Conservation (phyloP, 2,888 invertebrate species). For the Carterocephalus palaemon region DNA sequence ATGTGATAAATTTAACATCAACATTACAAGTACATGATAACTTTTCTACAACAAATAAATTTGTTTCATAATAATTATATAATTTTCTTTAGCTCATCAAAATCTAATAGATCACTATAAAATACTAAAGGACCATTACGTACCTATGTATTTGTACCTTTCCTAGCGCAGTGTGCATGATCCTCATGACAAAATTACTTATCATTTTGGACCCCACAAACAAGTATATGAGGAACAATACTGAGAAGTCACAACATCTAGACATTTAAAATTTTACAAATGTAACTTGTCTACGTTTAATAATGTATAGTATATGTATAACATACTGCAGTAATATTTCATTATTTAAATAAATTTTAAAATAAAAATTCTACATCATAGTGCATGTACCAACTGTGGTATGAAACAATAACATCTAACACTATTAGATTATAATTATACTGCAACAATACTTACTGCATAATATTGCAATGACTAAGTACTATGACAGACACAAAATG, state of each 20-base stretch:
- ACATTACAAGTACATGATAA: slow-evolving; percentile 6
- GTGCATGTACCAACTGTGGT: background rate
- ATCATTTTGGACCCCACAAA: slow-evolving; percentile 22
- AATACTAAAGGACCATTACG: background rate
- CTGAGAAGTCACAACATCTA: slow-evolving; percentile 61
- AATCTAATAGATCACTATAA: slow-evolving; percentile 25
- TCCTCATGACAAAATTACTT: background rate
- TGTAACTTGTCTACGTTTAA: too few relatives aligned
- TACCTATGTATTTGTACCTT: slow-evolving; percentile 1
- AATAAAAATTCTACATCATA: slow-evolving; percentile 18
- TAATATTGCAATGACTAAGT: slow-evolving; percentile 57
- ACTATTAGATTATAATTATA: slow-evolving; percentile 19
- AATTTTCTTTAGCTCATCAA: slow-evolving; percentile 31
- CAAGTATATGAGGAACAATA: slow-evolving; percentile 41
- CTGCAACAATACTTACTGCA: slow-evolving; percentile 34
- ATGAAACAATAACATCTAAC: background rate
- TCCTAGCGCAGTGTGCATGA: slow-evolving; percentile 4
- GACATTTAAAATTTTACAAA: slow-evolving; percentile 45
- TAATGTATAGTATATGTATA: too few relatives aligned
- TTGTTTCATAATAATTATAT: background rate
- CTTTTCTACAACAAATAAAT: slow-evolving; percentile 15
- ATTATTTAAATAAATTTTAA: slow-evolving; percentile 22
- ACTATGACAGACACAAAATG: slow-evolving; percentile 45
- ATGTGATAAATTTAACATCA: slow-evolving; percentile 13
- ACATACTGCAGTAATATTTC: too few relatives aligned